Evolutionary conservation across 2,888 invertebrate genomes (phyloP).

Genomic region (Craniophora ligustri): DNA sequence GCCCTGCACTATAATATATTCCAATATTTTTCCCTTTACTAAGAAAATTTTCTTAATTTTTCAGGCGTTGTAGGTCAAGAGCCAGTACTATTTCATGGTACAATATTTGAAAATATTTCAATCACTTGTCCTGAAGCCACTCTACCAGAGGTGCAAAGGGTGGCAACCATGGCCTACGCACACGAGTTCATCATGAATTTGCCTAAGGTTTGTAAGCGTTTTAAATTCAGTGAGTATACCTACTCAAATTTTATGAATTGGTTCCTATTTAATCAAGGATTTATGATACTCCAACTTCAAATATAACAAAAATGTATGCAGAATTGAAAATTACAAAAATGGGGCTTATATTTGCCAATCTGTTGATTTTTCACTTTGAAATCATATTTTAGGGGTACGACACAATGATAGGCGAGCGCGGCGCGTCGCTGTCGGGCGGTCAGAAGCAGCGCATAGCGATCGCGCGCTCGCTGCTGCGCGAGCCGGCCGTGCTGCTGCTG

Average conservation of each 20-base stretch:
- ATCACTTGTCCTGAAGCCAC: conserved; percentile 92
- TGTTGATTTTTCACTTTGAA: too few species aligned
- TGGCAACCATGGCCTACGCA: conserved; percentile 93
- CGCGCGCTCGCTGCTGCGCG: conserved; percentile 93
- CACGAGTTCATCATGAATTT: conserved; percentile 92
- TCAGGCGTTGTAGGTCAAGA: conserved; percentile 95
- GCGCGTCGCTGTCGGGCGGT: conserved; percentile 94
- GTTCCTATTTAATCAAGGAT: too few species aligned
- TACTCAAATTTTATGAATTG: too few species aligned
- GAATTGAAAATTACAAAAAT: too few species aligned
- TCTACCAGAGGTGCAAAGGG: conserved; percentile 91
- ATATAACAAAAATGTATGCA: too few species aligned
- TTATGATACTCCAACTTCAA: too few species aligned
- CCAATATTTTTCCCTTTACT: too few species aligned
- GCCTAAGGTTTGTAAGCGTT: conserved; percentile 89
- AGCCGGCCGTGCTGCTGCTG: conserved; percentile 92
- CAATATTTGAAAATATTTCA: conserved; percentile 91
- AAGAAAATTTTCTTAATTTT: too few species aligned
- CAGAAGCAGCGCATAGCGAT: conserved; percentile 96
- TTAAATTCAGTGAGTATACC: too few species aligned
- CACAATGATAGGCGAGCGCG: conserved; percentile 94
- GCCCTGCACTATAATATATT: too few species aligned
- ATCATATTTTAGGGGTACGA: conserved; percentile 89
- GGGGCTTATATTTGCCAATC: too few species aligned
- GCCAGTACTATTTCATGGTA: conserved; percentile 94